Conservation (phyloP, 2,113 vertebrate genomes). For the Gorilla gorilla region DNA sequence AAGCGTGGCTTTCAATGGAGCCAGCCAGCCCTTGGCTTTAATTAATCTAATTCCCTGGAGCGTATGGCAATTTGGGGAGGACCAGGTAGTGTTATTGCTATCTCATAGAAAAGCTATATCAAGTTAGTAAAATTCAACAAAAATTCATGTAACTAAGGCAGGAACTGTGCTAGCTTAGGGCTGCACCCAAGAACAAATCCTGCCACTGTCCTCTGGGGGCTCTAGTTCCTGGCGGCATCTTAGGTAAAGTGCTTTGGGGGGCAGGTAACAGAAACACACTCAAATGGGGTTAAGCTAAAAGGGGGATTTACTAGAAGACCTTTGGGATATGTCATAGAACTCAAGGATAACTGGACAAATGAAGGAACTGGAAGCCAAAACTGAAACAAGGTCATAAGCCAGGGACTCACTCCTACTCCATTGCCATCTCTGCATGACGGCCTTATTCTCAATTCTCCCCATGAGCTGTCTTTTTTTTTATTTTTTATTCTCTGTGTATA, state of each 20-base stretch:
- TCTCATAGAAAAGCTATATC: neutral
- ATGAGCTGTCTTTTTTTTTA: neutral
- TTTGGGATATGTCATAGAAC: neutral
- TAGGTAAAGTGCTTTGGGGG: neutral
- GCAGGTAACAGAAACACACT: neutral
- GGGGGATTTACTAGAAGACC: neutral
- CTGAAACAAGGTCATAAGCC: neutral
- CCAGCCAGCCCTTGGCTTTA: neutral
- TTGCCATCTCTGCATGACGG: neutral
- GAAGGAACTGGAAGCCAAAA: neutral
- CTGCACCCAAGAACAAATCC: neutral
- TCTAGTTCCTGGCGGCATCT: neutral
- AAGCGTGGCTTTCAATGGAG: neutral
- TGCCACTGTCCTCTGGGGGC: neutral
- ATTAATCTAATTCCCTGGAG: slow-evolving; percentile 36
- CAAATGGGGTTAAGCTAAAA: neutral
- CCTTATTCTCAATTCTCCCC: neutral
- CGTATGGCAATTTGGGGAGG: neutral
- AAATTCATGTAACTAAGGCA: neutral
- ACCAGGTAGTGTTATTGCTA: neutral
- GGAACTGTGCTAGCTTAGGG: neutral
- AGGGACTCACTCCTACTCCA: neutral
- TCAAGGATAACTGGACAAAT: neutral
- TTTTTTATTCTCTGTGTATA: neutral
- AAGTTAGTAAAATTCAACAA: neutral